These are phyloP conservation scores for Colletes collaris DNA, from an alignment of 2,888 invertebrate genomes.

Conservation along the genomic window DNA sequence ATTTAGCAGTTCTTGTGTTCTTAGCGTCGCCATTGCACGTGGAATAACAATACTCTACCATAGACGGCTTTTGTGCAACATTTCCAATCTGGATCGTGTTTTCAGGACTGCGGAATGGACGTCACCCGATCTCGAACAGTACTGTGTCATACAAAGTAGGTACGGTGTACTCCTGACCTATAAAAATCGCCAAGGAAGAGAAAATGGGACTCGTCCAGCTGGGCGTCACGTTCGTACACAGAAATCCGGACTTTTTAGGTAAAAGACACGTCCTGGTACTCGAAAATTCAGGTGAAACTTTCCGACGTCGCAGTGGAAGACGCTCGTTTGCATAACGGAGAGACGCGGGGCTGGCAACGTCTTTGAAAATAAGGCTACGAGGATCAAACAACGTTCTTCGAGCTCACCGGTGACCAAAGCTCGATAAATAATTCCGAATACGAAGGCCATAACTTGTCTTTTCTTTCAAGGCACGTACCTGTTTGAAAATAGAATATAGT, in stretches of 20 bases:
- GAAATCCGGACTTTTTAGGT: slow-evolving; percentile 25
- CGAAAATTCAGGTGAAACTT: slow-evolving; percentile 29
- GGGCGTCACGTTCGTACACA: slow-evolving; percentile 6
- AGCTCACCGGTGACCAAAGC: background rate
- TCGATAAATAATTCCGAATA: slow-evolving; percentile 30
- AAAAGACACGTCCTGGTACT: background rate
- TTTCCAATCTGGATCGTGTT: background rate
- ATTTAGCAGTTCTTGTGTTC: no score
- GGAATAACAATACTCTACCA: slow-evolving; percentile 1
- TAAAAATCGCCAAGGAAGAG: slow-evolving; percentile 19
- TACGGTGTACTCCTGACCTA: slow-evolving; percentile 32
- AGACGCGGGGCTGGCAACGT: background rate
- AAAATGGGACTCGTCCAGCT: background rate
- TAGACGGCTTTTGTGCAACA: background rate
- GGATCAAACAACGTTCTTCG: no score
- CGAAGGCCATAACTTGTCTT: slow-evolving; percentile 18
- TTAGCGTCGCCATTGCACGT: no score
- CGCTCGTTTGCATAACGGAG: slow-evolving; percentile 33
- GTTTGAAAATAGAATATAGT: no score
- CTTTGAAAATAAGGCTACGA: background rate
- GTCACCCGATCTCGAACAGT: slow-evolving; percentile 12
- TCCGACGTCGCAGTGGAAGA: background rate
- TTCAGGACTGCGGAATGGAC: slow-evolving; percentile 34
- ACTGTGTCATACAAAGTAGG: slow-evolving; percentile 43
- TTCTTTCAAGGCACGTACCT: background rate